Evolutionary conservation across 2,113 vertebrate genomes (phyloP).

Genomic region (Menura novaehollandiae): DNA sequence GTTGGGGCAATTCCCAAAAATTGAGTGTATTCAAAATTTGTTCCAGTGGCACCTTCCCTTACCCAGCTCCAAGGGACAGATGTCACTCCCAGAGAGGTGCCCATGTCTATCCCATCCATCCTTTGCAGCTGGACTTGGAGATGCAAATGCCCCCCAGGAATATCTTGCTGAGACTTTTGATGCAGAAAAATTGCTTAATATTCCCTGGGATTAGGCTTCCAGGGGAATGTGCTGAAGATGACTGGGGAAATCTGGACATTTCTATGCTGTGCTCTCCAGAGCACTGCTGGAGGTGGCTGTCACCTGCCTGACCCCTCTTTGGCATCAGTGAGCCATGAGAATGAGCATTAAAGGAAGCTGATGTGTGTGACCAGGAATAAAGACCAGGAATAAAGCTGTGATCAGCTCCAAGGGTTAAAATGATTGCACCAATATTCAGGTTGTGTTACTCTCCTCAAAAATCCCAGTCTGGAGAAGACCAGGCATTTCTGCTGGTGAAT

Average conservation of each 20-base stretch:
- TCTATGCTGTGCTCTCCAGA: not conserved
- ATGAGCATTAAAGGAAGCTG: not conserved
- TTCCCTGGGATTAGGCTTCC: not conserved
- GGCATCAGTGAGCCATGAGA: not conserved
- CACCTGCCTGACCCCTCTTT: not conserved
- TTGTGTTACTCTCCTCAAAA: not conserved
- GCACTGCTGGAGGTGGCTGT: not conserved
- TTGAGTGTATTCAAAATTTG: not conserved
- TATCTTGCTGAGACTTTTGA: not conserved
- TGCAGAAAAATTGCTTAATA: not conserved
- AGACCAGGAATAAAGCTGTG: not conserved
- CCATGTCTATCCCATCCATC: not conserved
- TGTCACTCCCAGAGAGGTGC: not conserved
- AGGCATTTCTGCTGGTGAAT: not conserved
- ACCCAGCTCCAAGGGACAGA: not conserved
- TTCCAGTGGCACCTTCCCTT: not conserved
- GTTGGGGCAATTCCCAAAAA: not conserved
- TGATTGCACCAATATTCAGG: not conserved
- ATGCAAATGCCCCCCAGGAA: not conserved
- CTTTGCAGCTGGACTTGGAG: not conserved
- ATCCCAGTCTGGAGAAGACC: not conserved
- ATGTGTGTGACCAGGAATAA: not conserved
- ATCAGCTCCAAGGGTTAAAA: not conserved
- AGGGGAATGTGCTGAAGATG: not conserved
- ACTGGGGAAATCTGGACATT: not conserved